Base-by-base conservation (phyloP, 2,888 invertebrate species). In the Pristionchus arcanus region DNA sequence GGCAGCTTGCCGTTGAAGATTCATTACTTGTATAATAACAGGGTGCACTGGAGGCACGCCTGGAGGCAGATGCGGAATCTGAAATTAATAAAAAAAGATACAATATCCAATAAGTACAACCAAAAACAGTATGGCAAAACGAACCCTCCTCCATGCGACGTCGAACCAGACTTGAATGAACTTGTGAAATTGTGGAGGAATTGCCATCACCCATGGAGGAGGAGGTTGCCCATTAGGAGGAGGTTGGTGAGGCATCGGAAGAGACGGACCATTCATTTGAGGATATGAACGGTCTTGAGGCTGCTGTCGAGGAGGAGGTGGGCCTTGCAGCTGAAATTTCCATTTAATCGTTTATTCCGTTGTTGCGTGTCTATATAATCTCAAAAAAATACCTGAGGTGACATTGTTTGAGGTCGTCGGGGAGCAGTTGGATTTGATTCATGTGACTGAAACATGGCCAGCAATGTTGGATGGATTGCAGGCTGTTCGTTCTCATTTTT, bases 41-140 rank as follows among this genome's bases (percentile, higher is more conserved):
- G 91, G 91, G 2, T 92, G 93, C 13, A 90, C 87, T 21, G 93
- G 93, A 83, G 93, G 93, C 37, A 90, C 90, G 13, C 90, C 90
- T 42, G 90, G 91, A 28, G 93, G 93, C 0, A 92, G 87, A 68
- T 85, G 68, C 21, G 81, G 90, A 34, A 90, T 81, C 89, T 89
- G 55, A 21, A 87, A 85, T 34, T 25, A 19, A 16, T n/a, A 42
- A n/a, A 31, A 2, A 13, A 3, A 53, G n/a, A 42, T 31, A 55
- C 13, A 28, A 5, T 28, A 42, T 31, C 7, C 4, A 0, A 19
- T 28, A 28, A 13, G 31, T 28, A 59, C 59, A 53, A 63, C 21
- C 19, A 13, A 59, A 34, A 25, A 34, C 9, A 63, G 34, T 25
- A 28, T 19, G n/a, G 21, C 28, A 85, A 25, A 53, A 88, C 74